phyloP scores from a whole-genome alignment of 2,113 vertebrate species.

The Tragulus kanchil region DNA sequence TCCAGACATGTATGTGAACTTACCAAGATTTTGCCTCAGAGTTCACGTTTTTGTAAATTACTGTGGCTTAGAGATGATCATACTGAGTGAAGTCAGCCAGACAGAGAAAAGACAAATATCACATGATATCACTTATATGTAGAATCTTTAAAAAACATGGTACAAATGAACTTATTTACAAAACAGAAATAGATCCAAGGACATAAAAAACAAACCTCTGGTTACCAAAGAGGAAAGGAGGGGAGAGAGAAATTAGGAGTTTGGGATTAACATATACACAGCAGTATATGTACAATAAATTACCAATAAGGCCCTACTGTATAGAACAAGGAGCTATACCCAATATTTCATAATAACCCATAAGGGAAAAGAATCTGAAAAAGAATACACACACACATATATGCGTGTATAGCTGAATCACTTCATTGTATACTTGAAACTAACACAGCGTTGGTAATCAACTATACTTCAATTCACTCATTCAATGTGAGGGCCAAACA shows the following conservation, averaged over 20 bases:
- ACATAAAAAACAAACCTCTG: neutral
- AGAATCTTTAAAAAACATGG: neutral
- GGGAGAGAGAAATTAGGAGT: neutral
- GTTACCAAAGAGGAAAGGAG: neutral
- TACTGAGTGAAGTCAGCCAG: neutral
- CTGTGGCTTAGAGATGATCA: neutral
- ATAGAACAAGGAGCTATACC: neutral
- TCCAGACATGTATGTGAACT: neutral
- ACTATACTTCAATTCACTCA: neutral
- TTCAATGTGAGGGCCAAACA: neutral
- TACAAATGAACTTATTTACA: neutral
- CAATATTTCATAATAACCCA: neutral
- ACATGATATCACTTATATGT: neutral
- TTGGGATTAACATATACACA: neutral
- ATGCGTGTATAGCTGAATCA: neutral
- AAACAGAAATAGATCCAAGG: neutral
- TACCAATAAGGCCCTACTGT: neutral
- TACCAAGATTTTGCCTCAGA: neutral
- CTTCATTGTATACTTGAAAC: neutral
- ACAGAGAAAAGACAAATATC: neutral
- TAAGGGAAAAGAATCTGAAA: neutral
- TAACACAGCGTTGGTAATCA: neutral
- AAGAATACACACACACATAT: neutral
- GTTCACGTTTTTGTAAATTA: neutral
- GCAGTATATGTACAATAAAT: neutral